These are phyloP conservation scores for Nemapogon koenigi DNA, from an alignment of 2,888 invertebrate genomes.

Conservation along the genomic window DNA sequence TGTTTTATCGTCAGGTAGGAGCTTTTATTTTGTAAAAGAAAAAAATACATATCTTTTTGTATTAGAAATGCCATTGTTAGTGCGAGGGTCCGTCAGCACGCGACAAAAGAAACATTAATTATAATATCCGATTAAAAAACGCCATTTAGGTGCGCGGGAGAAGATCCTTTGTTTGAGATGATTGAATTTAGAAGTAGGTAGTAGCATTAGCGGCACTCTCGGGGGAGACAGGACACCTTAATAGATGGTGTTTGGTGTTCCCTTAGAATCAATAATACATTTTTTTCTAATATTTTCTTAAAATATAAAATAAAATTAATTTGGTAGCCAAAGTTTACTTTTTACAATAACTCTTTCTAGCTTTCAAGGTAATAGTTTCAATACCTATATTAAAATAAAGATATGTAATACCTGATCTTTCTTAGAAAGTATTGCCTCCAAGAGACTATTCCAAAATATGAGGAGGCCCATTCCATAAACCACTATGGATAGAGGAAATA, in stretches of 20 bases:
- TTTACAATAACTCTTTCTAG: no score
- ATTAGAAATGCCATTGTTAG: conserved; percentile 63
- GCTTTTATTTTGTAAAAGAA: conserved; percentile 52
- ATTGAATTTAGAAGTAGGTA: conserved; percentile 61
- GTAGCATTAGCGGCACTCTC: conserved; percentile 48
- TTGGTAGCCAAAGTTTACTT: no score
- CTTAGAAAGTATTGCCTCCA: conserved; percentile 42
- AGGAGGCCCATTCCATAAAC: conserved; percentile 61
- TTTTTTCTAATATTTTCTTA: no score
- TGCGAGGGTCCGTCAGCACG: conserved; percentile 62
- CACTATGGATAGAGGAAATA: conserved; percentile 56
- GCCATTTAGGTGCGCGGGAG: conserved; percentile 59
- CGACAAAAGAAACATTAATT: conserved; percentile 67
- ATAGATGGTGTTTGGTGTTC: no score
- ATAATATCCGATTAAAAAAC: conserved; percentile 67
- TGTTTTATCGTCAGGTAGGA: conserved; percentile 60
- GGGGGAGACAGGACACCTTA: no score
- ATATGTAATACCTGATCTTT: no score
- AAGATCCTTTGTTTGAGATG: conserved; percentile 59
- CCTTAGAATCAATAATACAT: no score
- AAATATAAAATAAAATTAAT: no score
- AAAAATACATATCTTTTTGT: conserved; percentile 62
- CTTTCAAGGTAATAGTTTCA: no score
- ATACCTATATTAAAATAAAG: no score
- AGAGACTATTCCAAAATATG: conserved; percentile 59